Percentiles rank a stretch among this genome's conserved stretches.
phyloP scores from a whole-genome alignment of 1,140 invertebrate genomes.

The Aphis craccivora region DNA sequence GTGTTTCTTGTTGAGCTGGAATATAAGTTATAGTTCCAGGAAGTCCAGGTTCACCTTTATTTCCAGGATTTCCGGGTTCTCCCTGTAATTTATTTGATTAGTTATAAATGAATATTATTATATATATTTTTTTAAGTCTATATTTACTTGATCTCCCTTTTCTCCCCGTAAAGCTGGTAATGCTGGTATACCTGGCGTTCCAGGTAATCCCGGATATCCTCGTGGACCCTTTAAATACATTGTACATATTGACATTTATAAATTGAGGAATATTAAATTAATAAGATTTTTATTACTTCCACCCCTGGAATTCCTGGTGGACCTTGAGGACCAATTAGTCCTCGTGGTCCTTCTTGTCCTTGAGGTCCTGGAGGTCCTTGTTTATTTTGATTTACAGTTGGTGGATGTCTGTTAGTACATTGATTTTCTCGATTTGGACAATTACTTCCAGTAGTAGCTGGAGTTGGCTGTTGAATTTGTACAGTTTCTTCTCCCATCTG shows the following conservation, averaged over 20 bases:
- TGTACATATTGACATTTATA: not conserved
- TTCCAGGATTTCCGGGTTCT: slow-evolving; percentile 61
- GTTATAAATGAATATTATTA: slow-evolving; percentile 43
- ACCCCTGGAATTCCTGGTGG: slow-evolving; percentile 62
- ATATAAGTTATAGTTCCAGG: slow-evolving; percentile 64
- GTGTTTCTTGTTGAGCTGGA: not conserved
- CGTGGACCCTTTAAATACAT: slow-evolving; percentile 62
- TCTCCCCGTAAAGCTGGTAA: slow-evolving; percentile 60
- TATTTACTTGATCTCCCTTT: slow-evolving; percentile 63
- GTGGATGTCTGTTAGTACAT: slow-evolving; percentile 8
- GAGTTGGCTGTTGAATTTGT: not conserved
- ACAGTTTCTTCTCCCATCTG: slow-evolving; percentile 26
- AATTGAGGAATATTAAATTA: not conserved
- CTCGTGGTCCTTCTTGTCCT: slow-evolving; percentile 63
- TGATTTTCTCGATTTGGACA: slow-evolving; percentile 24
- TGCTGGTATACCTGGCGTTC: slow-evolving; percentile 61
- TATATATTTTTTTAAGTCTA: slow-evolving; percentile 65
- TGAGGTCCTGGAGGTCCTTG: slow-evolving; percentile 63
- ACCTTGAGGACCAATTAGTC: slow-evolving; percentile 65
- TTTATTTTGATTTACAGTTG: slow-evolving; percentile 46
- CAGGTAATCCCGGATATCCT: slow-evolving; percentile 60
- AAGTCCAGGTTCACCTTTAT: slow-evolving; percentile 65
- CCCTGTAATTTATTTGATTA: not conserved
- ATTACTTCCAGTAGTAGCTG: not conserved
- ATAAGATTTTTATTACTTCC: slow-evolving; percentile 58